These are phyloP conservation scores for Cephalophus harveyi DNA, from an alignment of 2,113 vertebrate genomes.

Conservation along the genomic window DNA sequence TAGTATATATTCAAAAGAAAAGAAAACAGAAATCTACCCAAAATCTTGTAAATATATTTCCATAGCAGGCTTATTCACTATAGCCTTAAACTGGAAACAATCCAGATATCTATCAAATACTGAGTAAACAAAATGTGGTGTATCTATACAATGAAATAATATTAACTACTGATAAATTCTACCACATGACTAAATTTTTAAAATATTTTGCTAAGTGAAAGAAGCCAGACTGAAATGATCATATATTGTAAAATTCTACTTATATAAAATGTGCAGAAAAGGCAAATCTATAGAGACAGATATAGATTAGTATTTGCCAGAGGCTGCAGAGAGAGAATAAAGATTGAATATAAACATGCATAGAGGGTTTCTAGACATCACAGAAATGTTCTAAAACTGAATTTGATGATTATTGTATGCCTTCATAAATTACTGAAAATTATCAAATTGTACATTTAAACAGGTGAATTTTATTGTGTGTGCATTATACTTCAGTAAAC, in stretches of 20 bases:
- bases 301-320: not conserved
- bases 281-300: not conserved
- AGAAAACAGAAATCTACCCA: not conserved
- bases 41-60: constrained; percentile 11
- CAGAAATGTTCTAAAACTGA: not conserved
- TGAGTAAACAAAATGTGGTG: not conserved
- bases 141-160: not conserved
- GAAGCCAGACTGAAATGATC: not conserved
- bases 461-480: not conserved
- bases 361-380: not conserved
- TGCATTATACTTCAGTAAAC: not conserved
- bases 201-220: not conserved
- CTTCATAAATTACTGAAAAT: not conserved
- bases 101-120: not conserved
- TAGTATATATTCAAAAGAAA: not conserved
- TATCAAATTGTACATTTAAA: not conserved
- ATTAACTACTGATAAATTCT: not conserved
- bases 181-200: not conserved
- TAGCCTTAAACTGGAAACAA: not conserved
- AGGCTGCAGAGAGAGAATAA: not conserved
- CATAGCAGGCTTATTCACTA: not conserved
- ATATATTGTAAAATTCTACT: not conserved
- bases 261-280: not conserved
- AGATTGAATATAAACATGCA: not conserved
- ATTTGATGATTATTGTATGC: not conserved